Conservation (phyloP, 2,113 vertebrate genomes). For the Varanus salvator region DNA sequence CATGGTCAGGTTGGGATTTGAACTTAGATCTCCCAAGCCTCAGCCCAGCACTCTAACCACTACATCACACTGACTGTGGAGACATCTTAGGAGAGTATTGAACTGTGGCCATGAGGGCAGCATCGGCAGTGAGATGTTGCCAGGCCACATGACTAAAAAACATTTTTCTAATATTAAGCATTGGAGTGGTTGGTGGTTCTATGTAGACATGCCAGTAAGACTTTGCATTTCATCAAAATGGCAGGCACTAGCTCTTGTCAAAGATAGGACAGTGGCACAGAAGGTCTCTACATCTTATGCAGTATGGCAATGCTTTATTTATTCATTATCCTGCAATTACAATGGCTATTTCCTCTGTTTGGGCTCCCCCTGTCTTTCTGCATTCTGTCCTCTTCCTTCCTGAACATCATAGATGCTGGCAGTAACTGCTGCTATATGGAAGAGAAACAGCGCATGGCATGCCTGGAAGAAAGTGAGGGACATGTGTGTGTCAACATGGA, state of each 20-base stretch:
- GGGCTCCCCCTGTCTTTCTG: background rate
- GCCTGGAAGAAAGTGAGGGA: conserved; percentile 57
- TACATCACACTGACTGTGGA: background rate
- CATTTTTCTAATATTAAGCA: background rate
- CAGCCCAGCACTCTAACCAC: no score
- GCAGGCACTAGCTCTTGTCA: background rate
- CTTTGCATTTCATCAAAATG: background rate
- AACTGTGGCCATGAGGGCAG: background rate
- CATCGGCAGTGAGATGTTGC: background rate
- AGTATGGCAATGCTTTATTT: background rate
- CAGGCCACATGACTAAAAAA: background rate
- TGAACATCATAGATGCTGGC: conserved; percentile 46
- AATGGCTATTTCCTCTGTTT: background rate
- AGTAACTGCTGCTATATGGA: conserved; percentile 83
- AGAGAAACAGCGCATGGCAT: conserved; percentile 61
- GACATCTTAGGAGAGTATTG: background rate
- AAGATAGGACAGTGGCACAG: background rate
- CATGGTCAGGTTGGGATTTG: no score
- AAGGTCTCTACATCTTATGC: background rate
- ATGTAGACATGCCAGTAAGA: background rate
- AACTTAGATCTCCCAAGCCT: no score
- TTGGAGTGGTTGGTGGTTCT: background rate
- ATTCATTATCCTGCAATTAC: background rate
- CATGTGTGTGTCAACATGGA: conserved; percentile 74
- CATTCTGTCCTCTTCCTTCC: background rate